These are phyloP conservation scores for Drosophila quasianomalipes DNA, from an alignment of 2,888 invertebrate species.

Conservation along the genomic window DNA sequence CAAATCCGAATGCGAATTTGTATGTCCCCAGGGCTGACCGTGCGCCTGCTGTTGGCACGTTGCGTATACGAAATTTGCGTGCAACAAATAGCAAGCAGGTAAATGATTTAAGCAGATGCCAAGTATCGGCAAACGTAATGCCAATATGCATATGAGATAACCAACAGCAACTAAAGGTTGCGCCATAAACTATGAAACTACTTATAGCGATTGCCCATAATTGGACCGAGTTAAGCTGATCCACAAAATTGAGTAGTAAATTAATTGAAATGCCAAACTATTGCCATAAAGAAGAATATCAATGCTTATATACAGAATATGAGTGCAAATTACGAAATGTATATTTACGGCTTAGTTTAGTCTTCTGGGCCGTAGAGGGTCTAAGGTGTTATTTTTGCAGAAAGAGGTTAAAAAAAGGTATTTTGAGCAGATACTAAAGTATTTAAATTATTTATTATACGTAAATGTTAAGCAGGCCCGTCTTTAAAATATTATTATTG, in stretches of 20 bases:
- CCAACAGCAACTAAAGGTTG: slow-evolving; percentile 9
- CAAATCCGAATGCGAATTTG: slow-evolving; percentile 26
- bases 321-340: not conserved
- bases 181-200: slow-evolving; percentile 22
- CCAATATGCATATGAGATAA: slow-evolving; percentile 23
- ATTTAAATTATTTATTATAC: not conserved
- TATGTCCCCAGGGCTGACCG: slow-evolving; percentile 28
- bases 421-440: not conserved
- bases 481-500: too few relatives aligned
- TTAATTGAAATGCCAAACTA: slow-evolving; percentile 11
- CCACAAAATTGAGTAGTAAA: not conserved
- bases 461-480: too few relatives aligned
- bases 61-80: slow-evolving; percentile 58
- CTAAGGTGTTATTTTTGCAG: not conserved
- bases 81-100: slow-evolving; percentile 39
- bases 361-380: not conserved
- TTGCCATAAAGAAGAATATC: slow-evolving; percentile 1
- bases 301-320: not conserved
- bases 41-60: slow-evolving; percentile 14
- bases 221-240: not conserved
- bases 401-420: not conserved
- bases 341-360: not conserved
- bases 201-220: slow-evolving; percentile 1
- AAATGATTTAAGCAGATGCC: slow-evolving; percentile 26
- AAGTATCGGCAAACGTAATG: slow-evolving; percentile 34